Percentiles rank a stretch among this genome's conserved stretches.
Conservation (phyloP, 2,888 invertebrate genomes). For the Leuctra nigra region DNA sequence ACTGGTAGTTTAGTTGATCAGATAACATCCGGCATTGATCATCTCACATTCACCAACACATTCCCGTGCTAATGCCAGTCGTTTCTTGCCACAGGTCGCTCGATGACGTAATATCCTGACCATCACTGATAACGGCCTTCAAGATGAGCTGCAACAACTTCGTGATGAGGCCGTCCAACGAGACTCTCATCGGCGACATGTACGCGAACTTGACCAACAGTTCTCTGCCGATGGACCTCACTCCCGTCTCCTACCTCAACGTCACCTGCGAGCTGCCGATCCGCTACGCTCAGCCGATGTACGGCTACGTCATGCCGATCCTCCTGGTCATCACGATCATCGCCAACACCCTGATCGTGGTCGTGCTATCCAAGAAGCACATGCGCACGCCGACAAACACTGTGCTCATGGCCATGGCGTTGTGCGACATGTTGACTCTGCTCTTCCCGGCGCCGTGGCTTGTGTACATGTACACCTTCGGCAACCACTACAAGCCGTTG, state of each 20-base stretch:
- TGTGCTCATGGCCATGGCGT: slow-evolving; percentile 92
- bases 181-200: neutral
- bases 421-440: slow-evolving; percentile 90
- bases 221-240: too few relatives aligned
- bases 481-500: slow-evolving; percentile 75
- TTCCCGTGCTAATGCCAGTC: too few relatives aligned
- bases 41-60: too few relatives aligned
- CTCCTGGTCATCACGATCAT: slow-evolving; percentile 81
- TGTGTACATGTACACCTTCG: slow-evolving; percentile 86
- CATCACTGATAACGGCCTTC: too few relatives aligned
- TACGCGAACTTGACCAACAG: too few relatives aligned
- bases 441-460: slow-evolving; percentile 86
- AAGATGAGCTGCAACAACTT: neutral
- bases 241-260: slow-evolving; percentile 41
- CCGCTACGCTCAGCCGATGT: slow-evolving; percentile 59
- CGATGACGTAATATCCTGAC: too few relatives aligned
- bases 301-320: slow-evolving; percentile 76
- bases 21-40: too few relatives aligned
- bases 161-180: too few relatives aligned
- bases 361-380: slow-evolving; percentile 81
- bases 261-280: slow-evolving; percentile 61
- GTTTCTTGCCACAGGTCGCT: too few relatives aligned
- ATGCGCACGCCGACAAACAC: slow-evolving; percentile 90
- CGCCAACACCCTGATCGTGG: slow-evolving; percentile 84
- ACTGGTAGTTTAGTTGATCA: too few relatives aligned